These are phyloP conservation scores for Tetragnatha versicolor DNA, from an alignment of 1,140 invertebrate species.

Conservation along the genomic window DNA sequence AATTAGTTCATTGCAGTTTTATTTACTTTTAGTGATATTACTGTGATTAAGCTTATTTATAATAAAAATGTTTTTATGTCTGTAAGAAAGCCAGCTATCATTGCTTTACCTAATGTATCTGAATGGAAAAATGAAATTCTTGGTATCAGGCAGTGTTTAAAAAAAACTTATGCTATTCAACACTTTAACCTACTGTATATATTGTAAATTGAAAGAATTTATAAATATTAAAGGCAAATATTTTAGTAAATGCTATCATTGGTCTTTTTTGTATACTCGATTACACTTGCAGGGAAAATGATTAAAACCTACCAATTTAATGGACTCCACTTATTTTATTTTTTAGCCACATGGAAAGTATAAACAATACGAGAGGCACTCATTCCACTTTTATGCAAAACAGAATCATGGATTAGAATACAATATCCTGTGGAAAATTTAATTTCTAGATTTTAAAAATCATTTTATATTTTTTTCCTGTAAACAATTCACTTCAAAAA, in stretches of 20 bases:
- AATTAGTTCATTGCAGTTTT: too few species aligned
- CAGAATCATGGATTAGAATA: slow-evolving; percentile 89
- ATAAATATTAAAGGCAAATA: neutral
- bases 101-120: too few species aligned
- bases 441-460: neutral
- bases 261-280: too few species aligned
- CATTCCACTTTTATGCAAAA: slow-evolving; percentile 88
- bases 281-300: neutral
- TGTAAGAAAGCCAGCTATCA: too few species aligned
- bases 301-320: slow-evolving; percentile 77
- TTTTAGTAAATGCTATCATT: neutral
- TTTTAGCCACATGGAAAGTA: slow-evolving; percentile 93
- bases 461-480: too few species aligned
- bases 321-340: slow-evolving; percentile 76
- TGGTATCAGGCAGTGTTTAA: neutral
- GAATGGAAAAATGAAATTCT: too few species aligned
- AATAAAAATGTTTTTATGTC: too few species aligned
- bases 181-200: neutral
- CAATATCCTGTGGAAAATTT: slow-evolving; percentile 73
- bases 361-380: slow-evolving; percentile 93
- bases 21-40: too few species aligned
- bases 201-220: too few species aligned
- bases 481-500: too few species aligned
- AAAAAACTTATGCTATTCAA: neutral
- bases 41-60: too few species aligned